Evolutionary conservation across 2,113 vertebrate species (phyloP).

Genomic region (Dissostichus mawsoni): DNA sequence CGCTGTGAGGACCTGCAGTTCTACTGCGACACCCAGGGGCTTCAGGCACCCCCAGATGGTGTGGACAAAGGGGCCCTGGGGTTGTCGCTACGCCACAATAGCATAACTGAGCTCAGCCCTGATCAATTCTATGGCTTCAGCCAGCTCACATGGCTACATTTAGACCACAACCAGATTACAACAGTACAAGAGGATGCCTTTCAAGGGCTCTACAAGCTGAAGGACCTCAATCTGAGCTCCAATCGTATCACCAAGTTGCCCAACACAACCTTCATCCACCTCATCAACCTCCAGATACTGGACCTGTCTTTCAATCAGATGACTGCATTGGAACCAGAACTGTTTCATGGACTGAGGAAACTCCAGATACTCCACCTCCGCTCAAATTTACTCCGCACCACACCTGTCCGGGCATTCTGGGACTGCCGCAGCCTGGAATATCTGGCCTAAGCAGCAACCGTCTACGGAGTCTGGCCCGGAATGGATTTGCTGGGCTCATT

Average conservation of each 20-base stretch:
- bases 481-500: conserved; percentile 98
- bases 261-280: conserved; percentile 99
- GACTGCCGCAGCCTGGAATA: conserved; percentile 99
- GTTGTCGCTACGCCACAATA: conserved; percentile 98
- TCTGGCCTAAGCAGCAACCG: conserved; percentile 97
- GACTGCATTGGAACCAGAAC: conserved; percentile 95
- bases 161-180: conserved; percentile 99
- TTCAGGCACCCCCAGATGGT: conserved; percentile 96
- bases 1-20: conserved; percentile 99
- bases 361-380: conserved; percentile 97
- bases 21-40: conserved; percentile 99
- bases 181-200: conserved; percentile 97
- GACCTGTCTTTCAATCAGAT: conserved; percentile 99
- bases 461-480: conserved; percentile 95
- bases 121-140: conserved; percentile 98
- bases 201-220: conserved; percentile 99
- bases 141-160: conserved; percentile 98
- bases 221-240: conserved; percentile 98
- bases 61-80: conserved; percentile 97
- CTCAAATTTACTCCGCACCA: conserved; percentile 97
- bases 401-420: conserved; percentile 97
- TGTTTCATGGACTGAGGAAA: conserved; percentile 97
- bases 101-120: conserved; percentile 94
- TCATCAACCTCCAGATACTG: conserved; percentile 99
- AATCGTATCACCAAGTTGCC: conserved; percentile 99